Conservation (phyloP, 2,113 vertebrate genomes). For the Onychorhynchus coronatus region DNA sequence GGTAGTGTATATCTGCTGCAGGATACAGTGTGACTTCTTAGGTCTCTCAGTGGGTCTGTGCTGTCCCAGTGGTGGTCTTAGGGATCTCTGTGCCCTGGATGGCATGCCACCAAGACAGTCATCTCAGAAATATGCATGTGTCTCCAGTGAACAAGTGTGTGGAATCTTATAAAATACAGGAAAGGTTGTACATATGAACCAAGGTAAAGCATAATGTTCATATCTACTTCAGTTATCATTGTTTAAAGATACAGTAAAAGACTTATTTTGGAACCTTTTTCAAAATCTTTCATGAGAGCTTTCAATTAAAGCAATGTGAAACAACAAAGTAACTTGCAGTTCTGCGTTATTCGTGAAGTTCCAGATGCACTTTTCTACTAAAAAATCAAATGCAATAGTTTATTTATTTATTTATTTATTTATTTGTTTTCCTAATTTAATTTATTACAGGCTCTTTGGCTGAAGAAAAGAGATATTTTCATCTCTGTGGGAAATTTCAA, state of each 20-base stretch:
- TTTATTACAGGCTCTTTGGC: background rate
- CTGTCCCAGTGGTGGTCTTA: background rate
- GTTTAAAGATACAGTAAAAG: background rate
- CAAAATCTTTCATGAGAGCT: background rate
- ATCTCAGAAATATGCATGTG: background rate
- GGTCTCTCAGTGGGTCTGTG: background rate
- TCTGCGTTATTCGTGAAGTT: background rate
- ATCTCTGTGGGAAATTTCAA: background rate
- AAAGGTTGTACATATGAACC: accelerated
- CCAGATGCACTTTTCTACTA: background rate
- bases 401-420: background rate
- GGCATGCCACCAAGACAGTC: too few relatives aligned
- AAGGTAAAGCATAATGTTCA: background rate
- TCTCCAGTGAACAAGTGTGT: background rate
- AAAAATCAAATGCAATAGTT: background rate
- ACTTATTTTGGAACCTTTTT: background rate
- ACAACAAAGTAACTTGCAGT: background rate
- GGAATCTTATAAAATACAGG: background rate
- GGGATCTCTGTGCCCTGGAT: too few relatives aligned
- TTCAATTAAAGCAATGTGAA: background rate
- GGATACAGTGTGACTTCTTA: background rate
- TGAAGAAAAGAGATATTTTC: background rate
- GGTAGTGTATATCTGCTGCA: background rate
- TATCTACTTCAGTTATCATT: background rate
- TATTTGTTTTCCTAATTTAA: background rate